Conservation (phyloP, 64 coral and sea anemone genomes). For the Actinia equina region DNA sequence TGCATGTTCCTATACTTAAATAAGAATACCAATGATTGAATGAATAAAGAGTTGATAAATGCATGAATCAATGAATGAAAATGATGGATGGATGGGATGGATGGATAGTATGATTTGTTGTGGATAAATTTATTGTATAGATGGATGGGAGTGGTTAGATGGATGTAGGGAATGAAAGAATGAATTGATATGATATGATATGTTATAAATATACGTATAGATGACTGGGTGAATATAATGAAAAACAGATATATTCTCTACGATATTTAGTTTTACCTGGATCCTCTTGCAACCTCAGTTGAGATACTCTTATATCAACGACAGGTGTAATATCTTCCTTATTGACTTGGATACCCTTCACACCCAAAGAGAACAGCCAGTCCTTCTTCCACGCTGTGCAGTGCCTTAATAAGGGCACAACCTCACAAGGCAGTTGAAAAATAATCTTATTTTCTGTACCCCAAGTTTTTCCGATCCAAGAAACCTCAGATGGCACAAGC, state of each 20-base stretch:
- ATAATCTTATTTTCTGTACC: slow-evolving; percentile 31
- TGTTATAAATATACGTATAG: too few species aligned
- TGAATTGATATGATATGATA: too few species aligned
- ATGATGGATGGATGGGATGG: too few species aligned
- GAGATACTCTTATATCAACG: slow-evolving; percentile 67
- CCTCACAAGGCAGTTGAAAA: slow-evolving; percentile 53
- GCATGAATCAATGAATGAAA: too few species aligned
- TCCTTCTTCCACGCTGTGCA: slow-evolving; percentile 77
- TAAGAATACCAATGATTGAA: too few species aligned
- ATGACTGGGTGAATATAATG: background rate
- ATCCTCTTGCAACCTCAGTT: slow-evolving; percentile 83
- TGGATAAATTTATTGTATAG: too few species aligned
- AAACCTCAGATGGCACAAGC: slow-evolving; percentile 38
- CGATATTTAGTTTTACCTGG: slow-evolving; percentile 39
- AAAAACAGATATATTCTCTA: background rate
- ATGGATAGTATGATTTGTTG: too few species aligned
- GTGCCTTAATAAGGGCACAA: slow-evolving; percentile 40
- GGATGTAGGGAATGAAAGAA: too few species aligned
- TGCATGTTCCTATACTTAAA: too few species aligned
- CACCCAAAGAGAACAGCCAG: slow-evolving; percentile 60
- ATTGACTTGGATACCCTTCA: slow-evolving; percentile 37
- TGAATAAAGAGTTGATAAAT: too few species aligned
- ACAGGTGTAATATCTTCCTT: slow-evolving; percentile 45
- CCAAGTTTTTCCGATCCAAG: slow-evolving; percentile 53
- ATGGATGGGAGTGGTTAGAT: too few species aligned